A percentile compares a stretch with the other conserved stretches of the same genome.
Evolutionary conservation across 2,888 invertebrate genomes (phyloP).

Genomic region (Sympetrum striolatum): DNA sequence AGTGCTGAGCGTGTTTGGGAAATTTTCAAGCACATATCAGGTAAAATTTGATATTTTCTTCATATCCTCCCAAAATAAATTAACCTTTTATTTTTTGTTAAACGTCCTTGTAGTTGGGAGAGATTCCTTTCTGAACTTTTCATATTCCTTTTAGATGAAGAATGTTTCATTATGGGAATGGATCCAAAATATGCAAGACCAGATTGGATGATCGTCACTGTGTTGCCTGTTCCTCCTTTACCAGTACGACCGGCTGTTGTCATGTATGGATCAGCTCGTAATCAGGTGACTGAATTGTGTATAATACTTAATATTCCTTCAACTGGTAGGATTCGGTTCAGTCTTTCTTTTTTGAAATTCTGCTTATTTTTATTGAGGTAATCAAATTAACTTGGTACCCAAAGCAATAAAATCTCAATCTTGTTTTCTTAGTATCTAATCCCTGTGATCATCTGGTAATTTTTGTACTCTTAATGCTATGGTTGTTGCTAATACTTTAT

Average conservation of each 20-base stretch:
- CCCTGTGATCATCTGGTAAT: no score
- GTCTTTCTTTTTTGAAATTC: background rate
- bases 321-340: no score
- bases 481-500: no score
- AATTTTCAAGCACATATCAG: constrained; percentile 90
- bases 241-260: constrained; percentile 97
- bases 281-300: constrained; percentile 64
- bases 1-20: constrained; percentile 97
- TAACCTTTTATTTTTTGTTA: background rate
- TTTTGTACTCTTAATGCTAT: no score
- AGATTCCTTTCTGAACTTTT: background rate
- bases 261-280: constrained; percentile 98
- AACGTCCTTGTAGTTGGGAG: background rate
- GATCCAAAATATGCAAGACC: constrained; percentile 97
- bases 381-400: background rate
- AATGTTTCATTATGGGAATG: constrained; percentile 92
- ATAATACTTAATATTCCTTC: background rate
- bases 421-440: no score
- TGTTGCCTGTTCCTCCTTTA: constrained; percentile 95
- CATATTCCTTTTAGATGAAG: constrained; percentile 76
- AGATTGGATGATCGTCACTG: constrained; percentile 99
- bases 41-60: constrained; percentile 54
- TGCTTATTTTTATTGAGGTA: background rate
- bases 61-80: no score
- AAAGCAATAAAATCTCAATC: background rate